A percentile compares a stretch with the other conserved stretches of the same genome.
phyloP scores from a whole-genome alignment of 2,888 invertebrate genomes.

The Hesperia comma region DNA sequence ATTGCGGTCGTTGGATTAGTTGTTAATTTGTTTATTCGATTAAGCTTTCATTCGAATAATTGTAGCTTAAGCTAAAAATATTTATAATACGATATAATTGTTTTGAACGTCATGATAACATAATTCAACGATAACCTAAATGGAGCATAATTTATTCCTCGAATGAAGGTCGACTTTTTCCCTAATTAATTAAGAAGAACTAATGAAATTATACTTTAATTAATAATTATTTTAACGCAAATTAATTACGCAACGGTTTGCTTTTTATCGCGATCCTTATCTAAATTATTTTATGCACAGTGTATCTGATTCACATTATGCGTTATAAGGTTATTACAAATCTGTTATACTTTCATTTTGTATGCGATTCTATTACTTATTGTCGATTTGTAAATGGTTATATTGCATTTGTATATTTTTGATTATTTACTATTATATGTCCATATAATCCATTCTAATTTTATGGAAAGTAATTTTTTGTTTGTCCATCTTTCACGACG shows the following conservation, averaged over 20 bases:
- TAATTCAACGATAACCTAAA: background rate
- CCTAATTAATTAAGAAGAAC: slow-evolving; percentile 31
- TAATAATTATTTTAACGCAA: background rate
- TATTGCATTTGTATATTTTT: too few species aligned
- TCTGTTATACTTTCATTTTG: slow-evolving; percentile 2
- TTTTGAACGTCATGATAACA: background rate
- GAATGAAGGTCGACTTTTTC: slow-evolving; percentile 20
- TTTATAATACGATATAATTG: too few species aligned
- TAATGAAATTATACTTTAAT: slow-evolving; percentile 25
- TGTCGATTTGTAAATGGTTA: too few species aligned
- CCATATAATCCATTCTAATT: too few species aligned
- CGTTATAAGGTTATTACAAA: background rate
- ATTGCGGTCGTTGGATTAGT: slow-evolving; percentile 19
- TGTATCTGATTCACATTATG: background rate
- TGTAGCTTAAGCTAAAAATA: too few species aligned
- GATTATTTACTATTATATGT: too few species aligned
- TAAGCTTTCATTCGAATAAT: slow-evolving; percentile 2
- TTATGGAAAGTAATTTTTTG: too few species aligned
- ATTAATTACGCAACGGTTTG: slow-evolving; percentile 19
- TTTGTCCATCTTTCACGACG: too few species aligned
- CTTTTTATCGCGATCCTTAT: slow-evolving; percentile 22
- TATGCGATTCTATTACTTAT: background rate
- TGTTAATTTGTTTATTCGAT: slow-evolving; percentile 12
- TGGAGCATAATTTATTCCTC: slow-evolving; percentile 7
- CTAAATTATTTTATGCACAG: slow-evolving; percentile 11